Base-by-base conservation (phyloP, 2,797 vertebrate species). In the Rhynchonycteris naso region DNA sequence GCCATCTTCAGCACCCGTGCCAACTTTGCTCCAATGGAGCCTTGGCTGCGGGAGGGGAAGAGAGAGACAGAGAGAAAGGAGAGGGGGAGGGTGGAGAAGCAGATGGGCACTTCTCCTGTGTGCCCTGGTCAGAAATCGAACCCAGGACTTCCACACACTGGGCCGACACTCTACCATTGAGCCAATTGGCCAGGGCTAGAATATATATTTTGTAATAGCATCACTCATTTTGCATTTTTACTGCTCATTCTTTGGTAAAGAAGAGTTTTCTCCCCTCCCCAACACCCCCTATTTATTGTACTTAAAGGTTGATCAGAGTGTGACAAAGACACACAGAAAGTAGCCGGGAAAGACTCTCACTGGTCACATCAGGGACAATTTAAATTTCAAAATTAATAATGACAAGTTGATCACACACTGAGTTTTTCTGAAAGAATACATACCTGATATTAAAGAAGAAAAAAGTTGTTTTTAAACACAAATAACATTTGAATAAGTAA, bases 211-310 rank as follows among this genome's bases (percentile, higher is more conserved):
- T 43, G 43, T 43, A 43, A 43, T 43, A 43, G 43, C 43, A 7
- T 26, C 58, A 91, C 7, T 91, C 22, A 50, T 58, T 82, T 84
- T 78, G 15, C 79, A 58, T 68, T 93, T 91, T 95, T 18, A 87
- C 80, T 69, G 75, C 26, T 69, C 43, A 54, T n/a, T 71, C 26
- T 35, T 88, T 50, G 26, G 4, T 61, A 71, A 28, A 14, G 22
- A 75, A 65, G 16, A 30, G n/a, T 80, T 43, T 71, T 35, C n/a
- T 89, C 3, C 24, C 83, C 18, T 78, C 66, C 28, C 30, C 11
- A 68, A 0, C 2, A 30, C 1, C 11, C 7, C 2, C 58, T 47
- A 12, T 4, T 0, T 74, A 21, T 21, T 65, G 47, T 54, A 13
- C 16, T 87, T 66, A 69, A n/a, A 54, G n/a, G 47, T 38, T 12